Base-by-base conservation (phyloP, 1,140 invertebrate genomes). In the Epicauta chinensis region DNA sequence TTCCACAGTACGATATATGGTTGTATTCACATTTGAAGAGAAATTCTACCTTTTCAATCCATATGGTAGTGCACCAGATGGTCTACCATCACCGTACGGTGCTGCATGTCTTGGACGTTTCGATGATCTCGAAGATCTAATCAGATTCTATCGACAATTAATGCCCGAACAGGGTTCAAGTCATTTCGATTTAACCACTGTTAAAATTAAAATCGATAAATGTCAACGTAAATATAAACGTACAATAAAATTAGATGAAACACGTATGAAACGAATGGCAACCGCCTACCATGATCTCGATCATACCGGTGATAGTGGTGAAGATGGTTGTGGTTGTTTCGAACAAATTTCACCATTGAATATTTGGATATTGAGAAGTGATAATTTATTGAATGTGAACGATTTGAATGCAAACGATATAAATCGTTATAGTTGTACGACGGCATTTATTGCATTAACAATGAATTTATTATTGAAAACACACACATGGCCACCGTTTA, bases 21-120 rank as follows among this genome's bases (percentile, higher is more conserved):
- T 56, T 0, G 45, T 75, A 0, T 76, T 71, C 70, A 58, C 55
- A 23, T 63, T 48, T 0, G 64, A 65, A 16, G 67, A 65, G 6
- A 59, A 60, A 4, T 68, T 56, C 14, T 67, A 67, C 11, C 55
- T 75, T 58, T 75, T 72, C 64, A 73, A 75, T 47, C 68, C 75
- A 0, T 69, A 74, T 52, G 57, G 65, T 0, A 64, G 67, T 2
- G 73, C 73, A 0, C 74, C 75, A 4, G 16, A 49, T 0, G 74
- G 74, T 0, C 17, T 48, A 1, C 45, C 47, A n/a, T 68, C 65
- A 0, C 63, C 67, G 1, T 67, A 63, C 2, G 73, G 74, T 0
- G 68, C 66, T 0, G 65, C 68, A 65, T 62, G 62, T 37, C 45
- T 64, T 0, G 59, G 56, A 4, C 49, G 62, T 2, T 67, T 64